phyloP scores from a whole-genome alignment of 2,113 vertebrate genomes.

The Sinocyclocheilus anshuiensis region DNA sequence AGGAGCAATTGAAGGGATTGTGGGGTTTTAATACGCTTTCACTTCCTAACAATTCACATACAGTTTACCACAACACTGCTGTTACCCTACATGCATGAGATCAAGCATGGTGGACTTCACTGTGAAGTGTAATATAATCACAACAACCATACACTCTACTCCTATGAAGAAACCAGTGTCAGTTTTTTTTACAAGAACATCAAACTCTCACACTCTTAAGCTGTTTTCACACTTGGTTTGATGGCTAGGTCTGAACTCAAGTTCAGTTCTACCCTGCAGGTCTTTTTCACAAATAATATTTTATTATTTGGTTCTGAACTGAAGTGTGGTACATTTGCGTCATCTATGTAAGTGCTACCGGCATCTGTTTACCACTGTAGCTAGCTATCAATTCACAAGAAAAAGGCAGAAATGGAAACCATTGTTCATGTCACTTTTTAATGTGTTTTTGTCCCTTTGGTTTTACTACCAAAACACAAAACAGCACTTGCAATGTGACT shows the following conservation, averaged over 20 bases:
- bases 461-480: neutral
- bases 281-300: conserved; percentile 7
- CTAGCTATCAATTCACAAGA: neutral
- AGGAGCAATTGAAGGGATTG: conserved; percentile 2
- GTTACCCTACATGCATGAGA: neutral
- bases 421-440: neutral
- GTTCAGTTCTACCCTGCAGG: conserved; percentile 15
- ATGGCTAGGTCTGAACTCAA: neutral
- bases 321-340: neutral
- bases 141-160: neutral
- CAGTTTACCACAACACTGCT: neutral
- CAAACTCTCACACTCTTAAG: conserved; percentile 1
- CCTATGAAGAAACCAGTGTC: neutral
- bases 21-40: neutral
- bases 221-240: conserved; percentile 17
- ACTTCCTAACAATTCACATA: neutral
- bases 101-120: neutral
- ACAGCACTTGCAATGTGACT: neutral
- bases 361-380: conserved; percentile 3
- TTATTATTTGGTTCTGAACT: neutral
- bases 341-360: neutral
- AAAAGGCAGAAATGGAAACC: neutral
- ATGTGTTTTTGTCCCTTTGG: neutral
- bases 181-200: neutral
- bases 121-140: neutral